Base-by-base conservation (phyloP, 2,888 invertebrate genomes). In the Chesias legatella region DNA sequence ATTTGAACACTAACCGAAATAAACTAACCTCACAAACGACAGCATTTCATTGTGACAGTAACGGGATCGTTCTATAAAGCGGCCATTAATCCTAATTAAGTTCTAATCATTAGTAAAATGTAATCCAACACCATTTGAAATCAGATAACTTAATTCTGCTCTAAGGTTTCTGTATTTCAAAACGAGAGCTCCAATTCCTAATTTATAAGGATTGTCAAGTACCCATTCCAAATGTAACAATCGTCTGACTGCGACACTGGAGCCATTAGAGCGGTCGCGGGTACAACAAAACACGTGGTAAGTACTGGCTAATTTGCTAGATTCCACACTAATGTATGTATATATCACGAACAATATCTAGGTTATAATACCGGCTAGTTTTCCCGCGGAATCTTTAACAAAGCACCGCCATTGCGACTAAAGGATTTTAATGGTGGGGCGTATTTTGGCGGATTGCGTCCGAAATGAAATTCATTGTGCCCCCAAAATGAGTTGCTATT, bases 401-500 rank as follows among this genome's bases (percentile, higher is more conserved):
- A 56, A 55, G 51, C 50, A 17, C 25, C 30, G 27, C 43, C 49
- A 50, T 45, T 53, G 35, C 51, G 50, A 55, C 51, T 61, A 63
- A 65, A 70, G 67, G 70, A 66, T 73, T 82, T 79, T 79, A 81
- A 82, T 81, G 74, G 70, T 65, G 53, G 43, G 40, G 63, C 63
- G 67, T 73, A 77, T 81, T 81, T 79, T 65, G 73, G 74, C 53
- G 70, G 67, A 69, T 75, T 65, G 75, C 70, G 66, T 61, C 73
- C 73, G 65, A 79, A 83, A 83, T 75, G 75, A 74, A 76, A 73
- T 78, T 80, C 79, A 82, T 82, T 81, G 76, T 81, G 66, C 62
- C 67, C 67, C 72, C 71, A 74, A 84, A 83, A 83, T 80, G 82
- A 83, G 78, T 69, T 69, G 72, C 52, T 63, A 79, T 83, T 82